Evolutionary conservation across 2,888 invertebrate genomes (phyloP), one percentile per base, ranked within the genome.

Genomic region (Clanis bilineata): DNA sequence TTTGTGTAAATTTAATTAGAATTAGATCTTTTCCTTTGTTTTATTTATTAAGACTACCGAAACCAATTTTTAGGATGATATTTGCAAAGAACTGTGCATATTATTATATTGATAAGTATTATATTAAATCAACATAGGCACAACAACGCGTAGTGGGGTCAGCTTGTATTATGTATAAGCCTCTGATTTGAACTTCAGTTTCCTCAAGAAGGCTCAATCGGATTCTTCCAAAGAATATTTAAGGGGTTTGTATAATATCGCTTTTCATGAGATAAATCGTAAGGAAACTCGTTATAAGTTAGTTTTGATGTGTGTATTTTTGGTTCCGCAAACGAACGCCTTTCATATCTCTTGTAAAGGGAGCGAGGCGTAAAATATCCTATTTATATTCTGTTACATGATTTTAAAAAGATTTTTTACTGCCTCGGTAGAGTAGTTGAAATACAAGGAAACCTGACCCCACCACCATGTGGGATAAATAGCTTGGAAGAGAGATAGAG

Each of bases 291-390:
- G 51, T 51, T 51, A 51, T 32, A 51, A 51, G 18, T 51, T 51
- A 51, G 32, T 32, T 51, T 51, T n/a, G 51, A 28, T 51, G 51
- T 28, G 47, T 51, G 51, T 51, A 51, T 51, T 51, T 51, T 21
- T 10, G 28, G 51, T 32, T 51, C 15, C 28, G 18, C 28, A 51
- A 51, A 28, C 10, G 32, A 51, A 9, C 4, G 28, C 18, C 10
- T 51, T 18, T 10, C 28, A 51, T 51, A 18, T 51, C 28, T 51
- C 51, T 51, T 51, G 28, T 15, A 21, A 32, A 32, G 18, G 32
- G 51, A 51, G 10, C 18, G 32, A 1, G 3, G 36, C 36, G 36
- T 12, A 36, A 36, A 36, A 36, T 36, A 36, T 12, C 36, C 36
- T 9, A 12, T 36, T 36, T 36, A 36, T 36, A 36, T 36, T 36